A percentile compares a stretch with the other conserved stretches of the same genome.
Conservation (phyloP, 1,140 invertebrate genomes). For the Drosophila athabasca region DNA sequence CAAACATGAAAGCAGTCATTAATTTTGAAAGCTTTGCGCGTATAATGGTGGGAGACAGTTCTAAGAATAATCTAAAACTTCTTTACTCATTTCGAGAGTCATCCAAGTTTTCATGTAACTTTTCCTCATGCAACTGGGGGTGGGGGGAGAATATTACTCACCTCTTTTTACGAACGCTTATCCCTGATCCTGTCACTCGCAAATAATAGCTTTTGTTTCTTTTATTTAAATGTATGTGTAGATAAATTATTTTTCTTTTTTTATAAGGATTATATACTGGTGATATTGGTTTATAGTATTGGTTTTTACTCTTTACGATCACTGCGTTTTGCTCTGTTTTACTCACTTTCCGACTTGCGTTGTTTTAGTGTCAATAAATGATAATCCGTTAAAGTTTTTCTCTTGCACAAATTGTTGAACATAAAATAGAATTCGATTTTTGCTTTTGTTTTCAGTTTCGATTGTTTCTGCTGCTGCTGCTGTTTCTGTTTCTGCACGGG, state of each 20-base stretch:
- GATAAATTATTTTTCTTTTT: too few species aligned
- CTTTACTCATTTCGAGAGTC: too few species aligned
- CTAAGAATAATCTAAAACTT: not conserved
- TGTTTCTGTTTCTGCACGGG: constrained; percentile 53
- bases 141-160: too few species aligned
- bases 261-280: too few species aligned
- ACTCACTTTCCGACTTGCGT: constrained; percentile 50
- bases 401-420: constrained; percentile 80
- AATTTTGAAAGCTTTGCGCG: constrained; percentile 22
- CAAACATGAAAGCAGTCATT: constrained; percentile 31
- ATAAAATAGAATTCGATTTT: constrained; percentile 76
- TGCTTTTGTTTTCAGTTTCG: constrained; percentile 66
- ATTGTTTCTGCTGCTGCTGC: constrained; percentile 55
- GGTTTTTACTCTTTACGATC: constrained; percentile 12
- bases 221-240: too few species aligned
- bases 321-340: constrained; percentile 26
- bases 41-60: constrained; percentile 15
- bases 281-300: too few species aligned
- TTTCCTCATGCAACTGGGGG: too few species aligned
- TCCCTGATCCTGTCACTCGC: too few species aligned
- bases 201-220: too few species aligned
- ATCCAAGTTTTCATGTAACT: too few species aligned
- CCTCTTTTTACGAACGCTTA: too few species aligned
- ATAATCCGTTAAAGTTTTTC: constrained; percentile 72
- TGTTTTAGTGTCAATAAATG: constrained; percentile 74